Conservation (phyloP, 2,113 vertebrate genomes). For the Pleuronectes platessa region DNA sequence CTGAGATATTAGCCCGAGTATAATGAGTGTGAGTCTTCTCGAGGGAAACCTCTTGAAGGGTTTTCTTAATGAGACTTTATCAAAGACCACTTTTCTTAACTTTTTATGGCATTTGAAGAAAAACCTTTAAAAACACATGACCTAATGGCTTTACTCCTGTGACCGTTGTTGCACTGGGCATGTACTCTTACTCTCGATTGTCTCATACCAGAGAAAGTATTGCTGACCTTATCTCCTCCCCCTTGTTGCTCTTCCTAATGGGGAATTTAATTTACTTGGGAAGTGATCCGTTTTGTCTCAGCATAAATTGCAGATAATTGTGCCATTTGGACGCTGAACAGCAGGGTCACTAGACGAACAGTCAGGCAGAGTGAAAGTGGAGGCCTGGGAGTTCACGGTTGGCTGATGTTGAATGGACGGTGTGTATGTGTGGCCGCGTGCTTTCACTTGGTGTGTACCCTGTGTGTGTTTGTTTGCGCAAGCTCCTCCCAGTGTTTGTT, state of each 20-base stretch:
- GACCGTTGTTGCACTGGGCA: slow-evolving; percentile 11
- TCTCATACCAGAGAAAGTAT: slow-evolving; percentile 48
- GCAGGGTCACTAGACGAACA: slow-evolving; percentile 50
- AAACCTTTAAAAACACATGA: slow-evolving; percentile 34
- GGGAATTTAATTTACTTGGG: slow-evolving; percentile 71
- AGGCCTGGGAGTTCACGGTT: slow-evolving; percentile 71
- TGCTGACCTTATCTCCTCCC: slow-evolving; percentile 54
- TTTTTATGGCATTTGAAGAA: slow-evolving; percentile 27
- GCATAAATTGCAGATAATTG: slow-evolving; percentile 76
- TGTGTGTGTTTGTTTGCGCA: slow-evolving; percentile 29
- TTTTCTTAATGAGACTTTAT: slow-evolving; percentile 23
- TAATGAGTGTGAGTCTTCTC: slow-evolving; percentile 27
- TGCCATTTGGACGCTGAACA: slow-evolving; percentile 62
- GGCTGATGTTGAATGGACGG: slow-evolving; percentile 53
- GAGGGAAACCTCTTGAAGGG: slow-evolving; percentile 26
- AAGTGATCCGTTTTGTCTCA: slow-evolving; percentile 71
- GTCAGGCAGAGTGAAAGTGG: slow-evolving; percentile 65
- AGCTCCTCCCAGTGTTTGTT: slow-evolving; percentile 64
- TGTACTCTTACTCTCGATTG: slow-evolving; percentile 17
- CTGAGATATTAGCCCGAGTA: slow-evolving; percentile 20
- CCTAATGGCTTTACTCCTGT: slow-evolving; percentile 33
- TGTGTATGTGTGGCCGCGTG: slow-evolving; percentile 20
- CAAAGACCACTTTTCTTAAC: background rate
- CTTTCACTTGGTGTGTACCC: slow-evolving; percentile 27
- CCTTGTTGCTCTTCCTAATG: slow-evolving; percentile 68